phyloP scores from a whole-genome alignment of 2,888 invertebrate species.

The Trichopoda pennipes region DNA sequence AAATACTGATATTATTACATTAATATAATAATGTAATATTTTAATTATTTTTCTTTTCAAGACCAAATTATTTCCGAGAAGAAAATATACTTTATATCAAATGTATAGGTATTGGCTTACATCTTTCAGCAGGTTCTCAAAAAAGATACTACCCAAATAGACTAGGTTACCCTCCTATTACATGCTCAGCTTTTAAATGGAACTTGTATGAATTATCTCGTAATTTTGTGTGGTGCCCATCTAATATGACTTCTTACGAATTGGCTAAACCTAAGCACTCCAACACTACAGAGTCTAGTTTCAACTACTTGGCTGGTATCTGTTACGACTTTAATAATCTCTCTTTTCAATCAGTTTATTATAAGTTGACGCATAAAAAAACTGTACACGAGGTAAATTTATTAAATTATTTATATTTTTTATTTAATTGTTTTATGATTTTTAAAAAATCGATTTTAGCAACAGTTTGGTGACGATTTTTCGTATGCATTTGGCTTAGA shows the following conservation, averaged over 20 bases:
- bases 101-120: too few relatives aligned
- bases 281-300: background rate
- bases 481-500: background rate
- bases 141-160: too few relatives aligned
- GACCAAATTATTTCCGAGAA: too few relatives aligned
- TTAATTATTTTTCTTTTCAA: too few relatives aligned
- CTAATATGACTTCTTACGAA: constrained; percentile 13
- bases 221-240: constrained; percentile 37
- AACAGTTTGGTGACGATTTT: background rate
- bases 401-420: background rate
- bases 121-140: too few relatives aligned
- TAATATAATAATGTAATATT: too few relatives aligned
- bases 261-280: background rate
- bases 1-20: too few relatives aligned
- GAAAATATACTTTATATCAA: too few relatives aligned
- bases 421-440: background rate
- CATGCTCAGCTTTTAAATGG: constrained; percentile 14
- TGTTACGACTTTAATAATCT: constrained; percentile 28
- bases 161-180: too few relatives aligned
- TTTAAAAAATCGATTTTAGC: constrained; percentile 4
- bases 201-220: constrained; percentile 7
- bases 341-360: constrained; percentile 19
- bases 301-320: constrained; percentile 13
- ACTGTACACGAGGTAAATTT: constrained; percentile 17
- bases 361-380: background rate